A percentile compares a stretch with the other conserved stretches of the same genome.
Conservation (phyloP, 2,113 vertebrate genomes). For the Nettapus auritus region DNA sequence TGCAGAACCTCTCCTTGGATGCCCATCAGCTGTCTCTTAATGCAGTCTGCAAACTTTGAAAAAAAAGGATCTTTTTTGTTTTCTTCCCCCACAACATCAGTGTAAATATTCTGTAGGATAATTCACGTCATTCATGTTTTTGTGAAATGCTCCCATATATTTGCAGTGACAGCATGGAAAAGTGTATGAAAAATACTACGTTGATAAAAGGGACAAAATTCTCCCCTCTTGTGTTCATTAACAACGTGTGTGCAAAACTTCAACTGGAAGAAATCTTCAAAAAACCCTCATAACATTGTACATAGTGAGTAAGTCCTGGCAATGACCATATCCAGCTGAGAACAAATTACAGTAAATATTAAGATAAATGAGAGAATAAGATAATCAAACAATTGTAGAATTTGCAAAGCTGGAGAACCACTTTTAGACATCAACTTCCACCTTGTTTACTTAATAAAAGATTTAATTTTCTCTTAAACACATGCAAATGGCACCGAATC, state of each 20-base stretch:
- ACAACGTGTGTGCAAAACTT: neutral
- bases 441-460: neutral
- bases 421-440: no score
- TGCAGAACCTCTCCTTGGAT: no score
- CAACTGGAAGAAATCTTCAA: neutral
- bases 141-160: neutral
- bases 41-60: neutral
- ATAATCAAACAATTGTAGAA: neutral
- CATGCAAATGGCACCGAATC: neutral
- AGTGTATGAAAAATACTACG: neutral
- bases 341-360: neutral
- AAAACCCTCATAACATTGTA: neutral
- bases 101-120: neutral
- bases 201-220: neutral
- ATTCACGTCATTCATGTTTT: neutral
- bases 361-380: neutral
- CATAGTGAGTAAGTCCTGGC: rapidly evolving
- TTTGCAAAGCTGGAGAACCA: neutral
- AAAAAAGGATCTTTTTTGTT: neutral
- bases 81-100: neutral
- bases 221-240: rapidly evolving
- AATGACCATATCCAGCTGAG: neutral
- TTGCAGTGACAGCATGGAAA: neutral
- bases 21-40: no score
- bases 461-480: neutral